Percentiles rank a stretch among this genome's conserved stretches.
Conservation (phyloP, 2,888 invertebrate genomes). For the Melieria picta region DNA sequence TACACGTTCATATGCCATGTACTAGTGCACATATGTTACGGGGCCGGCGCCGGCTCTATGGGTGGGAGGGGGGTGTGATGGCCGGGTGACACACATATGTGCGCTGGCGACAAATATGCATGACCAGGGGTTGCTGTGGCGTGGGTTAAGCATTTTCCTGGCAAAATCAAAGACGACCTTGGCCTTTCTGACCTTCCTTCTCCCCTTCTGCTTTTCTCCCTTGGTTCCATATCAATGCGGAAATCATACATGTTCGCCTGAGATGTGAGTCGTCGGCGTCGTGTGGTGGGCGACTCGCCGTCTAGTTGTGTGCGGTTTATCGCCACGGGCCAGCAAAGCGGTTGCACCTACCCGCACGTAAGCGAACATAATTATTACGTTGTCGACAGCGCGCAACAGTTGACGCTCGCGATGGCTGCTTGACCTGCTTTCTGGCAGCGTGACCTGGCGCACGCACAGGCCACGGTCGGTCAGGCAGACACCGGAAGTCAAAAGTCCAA, state of each 20-base stretch:
- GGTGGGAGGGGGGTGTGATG: conserved; percentile 5
- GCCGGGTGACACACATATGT: conserved; percentile 37
- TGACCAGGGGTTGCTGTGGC: conserved; percentile 15
- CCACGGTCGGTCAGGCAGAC: conserved; percentile 26
- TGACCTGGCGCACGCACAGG: not conserved
- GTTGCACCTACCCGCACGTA: conserved; percentile 25
- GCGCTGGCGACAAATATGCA: conserved; percentile 43
- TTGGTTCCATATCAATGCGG: not conserved
- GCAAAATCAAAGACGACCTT: conserved; percentile 49
- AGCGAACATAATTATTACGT: conserved; percentile 7
- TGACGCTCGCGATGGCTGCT: too few species aligned
- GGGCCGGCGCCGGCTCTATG: not conserved
- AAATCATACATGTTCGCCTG: too few species aligned
- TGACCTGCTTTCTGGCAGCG: not conserved
- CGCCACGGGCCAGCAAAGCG: conserved; percentile 48
- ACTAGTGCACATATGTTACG: conserved; percentile 18
- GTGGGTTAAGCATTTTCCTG: conserved; percentile 7
- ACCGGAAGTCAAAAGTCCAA: conserved; percentile 55
- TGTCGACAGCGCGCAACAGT: not conserved
- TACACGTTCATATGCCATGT: conserved; percentile 13
- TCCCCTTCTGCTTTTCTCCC: conserved; percentile 21
- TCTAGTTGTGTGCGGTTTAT: conserved; percentile 63
- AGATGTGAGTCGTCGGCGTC: too few species aligned
- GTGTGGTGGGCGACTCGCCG: conserved; percentile 30
- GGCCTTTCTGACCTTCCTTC: conserved; percentile 44